Percentiles rank a stretch among this genome's conserved stretches.
phyloP scores from a whole-genome alignment of 2,113 vertebrate species.

The Cynopterus brachyotis region DNA sequence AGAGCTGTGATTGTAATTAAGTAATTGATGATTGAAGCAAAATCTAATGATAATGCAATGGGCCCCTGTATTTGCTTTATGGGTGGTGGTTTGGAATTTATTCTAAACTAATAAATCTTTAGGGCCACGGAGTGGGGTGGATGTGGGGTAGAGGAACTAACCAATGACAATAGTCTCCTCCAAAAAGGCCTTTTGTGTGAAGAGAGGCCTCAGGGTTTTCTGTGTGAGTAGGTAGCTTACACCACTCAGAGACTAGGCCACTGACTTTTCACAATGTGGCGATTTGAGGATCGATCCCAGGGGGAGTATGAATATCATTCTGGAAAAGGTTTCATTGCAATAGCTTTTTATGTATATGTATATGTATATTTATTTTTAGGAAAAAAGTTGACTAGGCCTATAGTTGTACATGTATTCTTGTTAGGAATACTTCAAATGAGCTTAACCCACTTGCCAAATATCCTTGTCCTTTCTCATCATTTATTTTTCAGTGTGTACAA shows the following conservation, averaged over 20 bases:
- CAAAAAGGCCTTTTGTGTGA: not conserved
- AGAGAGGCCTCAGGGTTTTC: not conserved
- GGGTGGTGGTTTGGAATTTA: not conserved
- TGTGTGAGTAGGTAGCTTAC: not conserved
- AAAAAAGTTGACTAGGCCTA: not conserved
- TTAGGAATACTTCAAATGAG: conserved; percentile 32
- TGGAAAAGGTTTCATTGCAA: not conserved
- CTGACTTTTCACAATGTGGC: not conserved
- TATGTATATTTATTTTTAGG: conserved; percentile 45
- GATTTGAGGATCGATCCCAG: not conserved
- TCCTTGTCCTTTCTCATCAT: conserved; percentile 57
- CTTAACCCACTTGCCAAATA: conserved; percentile 71
- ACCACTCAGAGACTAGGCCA: not conserved
- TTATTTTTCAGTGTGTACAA: conserved; percentile 14
- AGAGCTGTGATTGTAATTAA: not conserved
- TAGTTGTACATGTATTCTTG: not conserved
- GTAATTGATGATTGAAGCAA: not conserved
- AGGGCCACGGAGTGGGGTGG: not conserved
- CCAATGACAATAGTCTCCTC: not conserved
- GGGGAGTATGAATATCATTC: not conserved
- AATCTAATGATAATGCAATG: not conserved
- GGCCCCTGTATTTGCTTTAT: not conserved
- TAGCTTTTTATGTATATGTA: conserved; percentile 24
- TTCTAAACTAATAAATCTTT: not conserved
- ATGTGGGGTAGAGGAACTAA: not conserved